Base-by-base conservation (phyloP, 2,113 vertebrate genomes). In the Ariopsis seemanni region DNA sequence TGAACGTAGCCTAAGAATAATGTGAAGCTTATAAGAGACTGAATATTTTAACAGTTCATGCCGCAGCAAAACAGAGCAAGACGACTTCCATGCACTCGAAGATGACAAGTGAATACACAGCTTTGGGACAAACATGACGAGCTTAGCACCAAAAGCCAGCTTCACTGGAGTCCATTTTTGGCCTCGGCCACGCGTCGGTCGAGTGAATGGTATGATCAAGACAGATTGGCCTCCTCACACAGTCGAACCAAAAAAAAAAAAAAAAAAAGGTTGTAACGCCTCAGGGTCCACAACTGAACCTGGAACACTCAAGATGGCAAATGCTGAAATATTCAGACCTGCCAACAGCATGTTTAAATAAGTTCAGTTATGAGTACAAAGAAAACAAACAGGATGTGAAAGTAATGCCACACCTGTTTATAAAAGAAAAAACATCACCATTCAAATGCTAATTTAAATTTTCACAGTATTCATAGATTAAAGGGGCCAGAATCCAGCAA, bases 291-390 rank as follows among this genome's bases (percentile, higher is more conserved):
- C 9, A 27, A 63, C 22, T 69, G 30, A 83, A 84, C 11, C 17
- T 50, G 30, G 42, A 10, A 22, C n/a, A 67, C 86, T 74, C 85
- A 90, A 91, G 77, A 91, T 72, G 86, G 89, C 77, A 65, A 50
- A 50, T 4, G 9, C 42, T 75, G 20, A 25, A 88, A 88, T 92
- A 93, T 92, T 93, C 92, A n/a, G 85, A n/a, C 15, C 18, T 6
- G 14, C 62, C 17, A 87, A 20, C 25, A 17, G 79, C 65, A 85
- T 27, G 67, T 71, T 72, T 55, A 65, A 20, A 80, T 34, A 50
- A 22, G 71, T 9, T 50, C 85, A 83, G 42, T 52, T 27, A 89
- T 85, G 80, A 79, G 63, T 52, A 72, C 5, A 79, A 82, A 88
- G n/a, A 62, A 88, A 58, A n/a, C 81, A 62, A 18, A 74, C 75